Evolutionary conservation across 53 echinoderm and acorn worm genomes (phyloP).

Genomic region (Antedon mediterranea): DNA sequence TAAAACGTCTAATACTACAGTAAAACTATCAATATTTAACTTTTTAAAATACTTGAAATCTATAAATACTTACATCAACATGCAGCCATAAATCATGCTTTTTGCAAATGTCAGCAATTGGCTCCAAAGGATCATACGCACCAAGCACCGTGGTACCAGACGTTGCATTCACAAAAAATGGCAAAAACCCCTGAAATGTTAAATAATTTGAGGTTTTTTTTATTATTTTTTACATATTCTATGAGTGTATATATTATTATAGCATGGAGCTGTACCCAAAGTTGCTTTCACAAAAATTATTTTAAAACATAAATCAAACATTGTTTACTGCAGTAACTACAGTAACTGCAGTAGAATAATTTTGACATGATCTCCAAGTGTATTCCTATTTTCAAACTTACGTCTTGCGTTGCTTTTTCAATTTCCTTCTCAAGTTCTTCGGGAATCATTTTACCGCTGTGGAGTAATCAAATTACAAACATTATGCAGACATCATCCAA

Average conservation of each 20-base stretch:
- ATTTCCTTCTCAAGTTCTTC: slow-evolving; percentile 45
- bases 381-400: neutral
- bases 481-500: neutral
- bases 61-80: slow-evolving; percentile 60
- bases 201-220: neutral
- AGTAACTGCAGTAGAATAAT: too few species aligned
- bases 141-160: slow-evolving; percentile 71
- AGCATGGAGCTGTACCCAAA: too few species aligned
- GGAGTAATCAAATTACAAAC: slow-evolving; percentile 4
- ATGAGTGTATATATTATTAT: too few species aligned
- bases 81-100: slow-evolving; percentile 66
- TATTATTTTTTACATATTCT: too few species aligned
- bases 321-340: too few species aligned
- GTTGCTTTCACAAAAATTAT: too few species aligned
- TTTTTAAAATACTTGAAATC: too few species aligned
- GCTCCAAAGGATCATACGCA: slow-evolving; percentile 55
- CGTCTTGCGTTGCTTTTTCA: slow-evolving; percentile 32
- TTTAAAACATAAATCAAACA: too few species aligned
- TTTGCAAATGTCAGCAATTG: slow-evolving; percentile 55
- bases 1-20: too few species aligned
- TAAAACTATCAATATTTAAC: too few species aligned
- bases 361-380: neutral
- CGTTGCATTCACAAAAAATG: slow-evolving; percentile 59
- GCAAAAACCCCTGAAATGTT: slow-evolving; percentile 27
- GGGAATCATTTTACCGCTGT: slow-evolving; percentile 61